phyloP scores from a whole-genome alignment of 2,888 invertebrate species.

The Cyaniris semiargus region DNA sequence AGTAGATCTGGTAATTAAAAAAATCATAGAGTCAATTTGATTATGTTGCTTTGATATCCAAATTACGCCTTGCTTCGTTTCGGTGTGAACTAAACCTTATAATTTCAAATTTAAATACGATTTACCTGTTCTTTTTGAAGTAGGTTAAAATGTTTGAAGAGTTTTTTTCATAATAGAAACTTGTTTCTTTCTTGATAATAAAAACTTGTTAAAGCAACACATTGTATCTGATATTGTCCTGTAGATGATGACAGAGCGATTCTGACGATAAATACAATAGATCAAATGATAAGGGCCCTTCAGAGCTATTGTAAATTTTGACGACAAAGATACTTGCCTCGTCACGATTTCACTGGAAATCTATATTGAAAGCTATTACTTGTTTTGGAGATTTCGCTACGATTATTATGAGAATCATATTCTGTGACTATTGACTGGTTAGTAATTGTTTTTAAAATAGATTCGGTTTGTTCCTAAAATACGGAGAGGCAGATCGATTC shows the following conservation, averaged over 20 bases:
- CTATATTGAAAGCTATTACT: background rate
- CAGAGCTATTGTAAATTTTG: background rate
- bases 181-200: background rate
- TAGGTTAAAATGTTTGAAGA: too few relatives aligned
- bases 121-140: too few relatives aligned
- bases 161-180: background rate
- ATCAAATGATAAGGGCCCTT: slow-evolving; percentile 23
- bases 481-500: too few relatives aligned
- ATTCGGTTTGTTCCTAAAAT: too few relatives aligned
- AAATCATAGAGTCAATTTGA: too few relatives aligned
- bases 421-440: too few relatives aligned
- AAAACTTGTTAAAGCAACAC: background rate
- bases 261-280: slow-evolving; percentile 16
- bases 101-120: too few relatives aligned
- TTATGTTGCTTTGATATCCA: too few relatives aligned
- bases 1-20: too few relatives aligned
- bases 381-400: background rate
- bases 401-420: background rate
- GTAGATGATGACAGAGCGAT: background rate
- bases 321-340: background rate
- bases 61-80: too few relatives aligned
- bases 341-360: background rate
- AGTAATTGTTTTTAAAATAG: too few relatives aligned
- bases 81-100: too few relatives aligned
- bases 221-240: slow-evolving; percentile 13